A percentile compares a stretch with the other conserved stretches of the same genome.
Conservation (phyloP, 1,140 invertebrate species). For the Drosophila pachea region DNA sequence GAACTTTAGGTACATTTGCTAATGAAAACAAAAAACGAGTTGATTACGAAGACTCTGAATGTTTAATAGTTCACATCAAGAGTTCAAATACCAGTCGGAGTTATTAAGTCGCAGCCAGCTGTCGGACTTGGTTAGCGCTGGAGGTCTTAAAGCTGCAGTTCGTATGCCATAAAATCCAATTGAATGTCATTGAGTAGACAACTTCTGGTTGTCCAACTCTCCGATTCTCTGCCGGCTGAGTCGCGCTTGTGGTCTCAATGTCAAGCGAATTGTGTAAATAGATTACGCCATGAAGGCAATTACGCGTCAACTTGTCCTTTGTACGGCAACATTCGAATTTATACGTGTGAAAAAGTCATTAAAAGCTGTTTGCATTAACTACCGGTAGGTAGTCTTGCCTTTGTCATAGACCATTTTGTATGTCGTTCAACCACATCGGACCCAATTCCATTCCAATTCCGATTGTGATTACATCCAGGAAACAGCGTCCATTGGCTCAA, state of each 20-base stretch:
- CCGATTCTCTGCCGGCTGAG: constrained; percentile 2
- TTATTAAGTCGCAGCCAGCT: constrained; percentile 5
- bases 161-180: constrained; percentile 39
- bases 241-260: constrained; percentile 25
- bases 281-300: constrained; percentile 19
- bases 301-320: constrained; percentile 29
- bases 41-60: neutral
- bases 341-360: constrained; percentile 10
- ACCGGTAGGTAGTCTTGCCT: constrained; percentile 10
- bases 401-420: constrained; percentile 8
- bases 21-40: neutral
- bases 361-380: constrained; percentile 11
- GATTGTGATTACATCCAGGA: constrained; percentile 25
- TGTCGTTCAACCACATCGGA: constrained; percentile 23
- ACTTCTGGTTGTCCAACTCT: constrained; percentile 49
- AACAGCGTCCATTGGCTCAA: neutral
- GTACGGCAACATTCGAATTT: constrained; percentile 33
- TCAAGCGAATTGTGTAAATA: constrained; percentile 23
- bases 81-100: neutral
- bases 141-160: constrained; percentile 43
- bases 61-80: neutral
- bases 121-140: constrained; percentile 20
- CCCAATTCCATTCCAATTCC: neutral
- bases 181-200: constrained; percentile 54
- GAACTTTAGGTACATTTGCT: too few species aligned